Percentiles rank a stretch among this genome's conserved stretches.
phyloP scores from a whole-genome alignment of 2,888 invertebrate genomes.

The Drosophila bunnanda region DNA sequence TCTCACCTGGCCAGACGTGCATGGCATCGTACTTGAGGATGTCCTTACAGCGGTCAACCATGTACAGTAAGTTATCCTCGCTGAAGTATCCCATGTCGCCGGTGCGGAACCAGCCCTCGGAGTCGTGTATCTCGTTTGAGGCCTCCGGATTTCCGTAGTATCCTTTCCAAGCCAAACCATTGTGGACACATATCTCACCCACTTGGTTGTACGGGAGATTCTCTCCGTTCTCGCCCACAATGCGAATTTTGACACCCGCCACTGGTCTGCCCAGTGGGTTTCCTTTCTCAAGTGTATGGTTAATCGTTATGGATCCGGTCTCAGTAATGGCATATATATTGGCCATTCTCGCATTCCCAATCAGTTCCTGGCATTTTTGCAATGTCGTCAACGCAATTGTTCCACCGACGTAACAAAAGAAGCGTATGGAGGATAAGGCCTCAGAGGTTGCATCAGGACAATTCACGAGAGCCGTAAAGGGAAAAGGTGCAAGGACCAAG shows the following conservation, averaged over 20 bases:
- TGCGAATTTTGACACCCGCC: neutral
- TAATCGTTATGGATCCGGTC: neutral
- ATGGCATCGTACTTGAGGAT: neutral
- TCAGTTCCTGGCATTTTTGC: neutral
- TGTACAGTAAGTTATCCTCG: neutral
- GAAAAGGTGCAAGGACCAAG: neutral
- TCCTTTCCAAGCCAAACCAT: neutral
- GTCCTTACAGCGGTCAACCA: neutral
- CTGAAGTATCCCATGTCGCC: neutral
- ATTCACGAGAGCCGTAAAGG: neutral
- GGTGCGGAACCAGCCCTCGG: neutral
- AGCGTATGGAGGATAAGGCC: neutral
- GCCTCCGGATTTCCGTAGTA: neutral
- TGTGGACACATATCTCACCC: neutral
- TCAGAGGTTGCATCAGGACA: neutral
- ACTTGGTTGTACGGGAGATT: neutral
- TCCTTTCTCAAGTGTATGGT: neutral
- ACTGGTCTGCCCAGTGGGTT: neutral
- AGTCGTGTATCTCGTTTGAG: neutral
- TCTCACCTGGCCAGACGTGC: conserved; percentile 3
- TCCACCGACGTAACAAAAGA: neutral
- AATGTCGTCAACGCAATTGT: neutral
- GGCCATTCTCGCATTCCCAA: neutral
- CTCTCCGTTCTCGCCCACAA: neutral
- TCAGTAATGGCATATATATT: neutral